Evolutionary conservation across 2,113 vertebrate genomes (phyloP).

Genomic region (Micronycteris hirsuta): DNA sequence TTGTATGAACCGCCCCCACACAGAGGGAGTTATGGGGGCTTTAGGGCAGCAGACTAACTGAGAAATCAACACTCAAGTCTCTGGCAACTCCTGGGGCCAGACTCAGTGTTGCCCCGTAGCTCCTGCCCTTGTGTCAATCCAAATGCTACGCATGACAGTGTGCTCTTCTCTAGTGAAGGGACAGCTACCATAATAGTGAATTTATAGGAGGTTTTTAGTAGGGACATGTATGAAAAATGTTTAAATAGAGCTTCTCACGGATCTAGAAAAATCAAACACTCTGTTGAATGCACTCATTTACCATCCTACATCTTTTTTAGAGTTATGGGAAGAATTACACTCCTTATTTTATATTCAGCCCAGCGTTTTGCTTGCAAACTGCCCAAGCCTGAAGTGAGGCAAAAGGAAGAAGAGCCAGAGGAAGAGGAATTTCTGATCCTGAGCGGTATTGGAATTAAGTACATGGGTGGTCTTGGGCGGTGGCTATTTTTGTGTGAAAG

Average conservation of each 20-base stretch:
- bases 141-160: neutral
- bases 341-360: neutral
- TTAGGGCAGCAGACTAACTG: neutral
- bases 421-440: neutral
- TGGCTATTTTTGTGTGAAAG: conserved; percentile 3
- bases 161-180: neutral
- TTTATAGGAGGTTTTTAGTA: neutral
- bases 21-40: neutral
- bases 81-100: neutral
- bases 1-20: neutral
- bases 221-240: neutral
- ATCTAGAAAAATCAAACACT: neutral
- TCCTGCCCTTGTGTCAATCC: neutral
- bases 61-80: neutral
- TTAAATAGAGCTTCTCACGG: neutral
- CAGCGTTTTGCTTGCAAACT: neutral
- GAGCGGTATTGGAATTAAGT: neutral
- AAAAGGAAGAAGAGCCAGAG: neutral
- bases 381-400: neutral
- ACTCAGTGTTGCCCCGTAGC: neutral
- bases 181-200: neutral
- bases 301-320: neutral
- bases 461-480: neutral
- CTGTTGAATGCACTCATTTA: neutral
- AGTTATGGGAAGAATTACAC: neutral